These are phyloP conservation scores for Blastobasis lacticolella DNA, from an alignment of 2,888 invertebrate genomes.

Conservation along the genomic window DNA sequence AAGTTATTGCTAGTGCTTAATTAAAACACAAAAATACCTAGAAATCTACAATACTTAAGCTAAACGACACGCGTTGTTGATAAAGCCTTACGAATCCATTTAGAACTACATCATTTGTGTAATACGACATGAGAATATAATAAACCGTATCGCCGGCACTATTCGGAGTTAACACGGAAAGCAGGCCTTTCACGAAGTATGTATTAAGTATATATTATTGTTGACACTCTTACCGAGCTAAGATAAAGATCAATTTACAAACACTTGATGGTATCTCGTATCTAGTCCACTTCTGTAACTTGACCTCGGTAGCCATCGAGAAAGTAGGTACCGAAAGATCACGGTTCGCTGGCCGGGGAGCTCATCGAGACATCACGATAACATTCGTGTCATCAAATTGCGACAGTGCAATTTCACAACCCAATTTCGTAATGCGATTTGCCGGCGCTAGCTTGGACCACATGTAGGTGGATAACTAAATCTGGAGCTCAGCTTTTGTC, in stretches of 20 bases:
- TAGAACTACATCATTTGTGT: no score
- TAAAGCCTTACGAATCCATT: no score
- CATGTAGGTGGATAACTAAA: no score
- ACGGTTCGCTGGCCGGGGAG: constrained; percentile 6
- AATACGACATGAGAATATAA: no score
- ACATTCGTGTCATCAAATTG: constrained; percentile 27
- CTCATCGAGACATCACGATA: constrained; percentile 21
- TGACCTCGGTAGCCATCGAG: background rate
- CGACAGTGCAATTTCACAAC: background rate
- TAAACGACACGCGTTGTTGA: no score
- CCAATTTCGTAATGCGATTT: background rate
- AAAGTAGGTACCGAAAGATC: constrained; percentile 5
- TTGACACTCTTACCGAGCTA: constrained; percentile 1
- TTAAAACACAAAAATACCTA: no score
- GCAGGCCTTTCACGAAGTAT: constrained; percentile 7
- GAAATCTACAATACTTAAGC: no score
- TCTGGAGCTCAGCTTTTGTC: no score
- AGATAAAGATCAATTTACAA: constrained; percentile 4
- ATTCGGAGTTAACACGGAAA: constrained; percentile 10
- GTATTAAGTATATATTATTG: background rate
- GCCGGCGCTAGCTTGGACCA: no score
- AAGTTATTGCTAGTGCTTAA: no score
- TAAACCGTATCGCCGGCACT: constrained; percentile 2
- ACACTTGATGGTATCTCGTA: background rate
- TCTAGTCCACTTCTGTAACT: background rate